Conservation (phyloP, 2,113 vertebrate species). For the Hipposideros armiger region DNA sequence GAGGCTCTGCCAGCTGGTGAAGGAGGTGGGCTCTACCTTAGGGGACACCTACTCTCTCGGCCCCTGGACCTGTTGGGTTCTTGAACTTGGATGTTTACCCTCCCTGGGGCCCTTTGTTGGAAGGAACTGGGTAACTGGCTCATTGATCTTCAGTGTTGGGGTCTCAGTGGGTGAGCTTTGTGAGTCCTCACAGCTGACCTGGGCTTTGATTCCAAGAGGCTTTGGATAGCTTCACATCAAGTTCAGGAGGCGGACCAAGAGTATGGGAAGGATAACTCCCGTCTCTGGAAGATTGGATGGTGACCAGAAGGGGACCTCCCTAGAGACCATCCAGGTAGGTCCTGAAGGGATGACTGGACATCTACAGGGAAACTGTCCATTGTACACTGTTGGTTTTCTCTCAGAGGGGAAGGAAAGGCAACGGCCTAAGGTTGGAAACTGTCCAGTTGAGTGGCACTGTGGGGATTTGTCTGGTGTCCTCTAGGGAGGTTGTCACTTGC, state of each 20-base stretch:
- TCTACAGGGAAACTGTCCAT: not conserved
- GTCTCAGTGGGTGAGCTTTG: not conserved
- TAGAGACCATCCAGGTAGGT: not conserved
- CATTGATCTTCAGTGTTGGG: not conserved
- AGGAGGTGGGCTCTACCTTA: not conserved
- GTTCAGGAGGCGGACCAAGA: constrained; percentile 5
- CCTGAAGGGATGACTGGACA: not conserved
- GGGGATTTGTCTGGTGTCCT: not conserved
- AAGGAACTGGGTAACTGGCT: not conserved
- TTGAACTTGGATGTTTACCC: not conserved
- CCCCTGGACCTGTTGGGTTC: not conserved
- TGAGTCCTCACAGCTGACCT: not conserved
- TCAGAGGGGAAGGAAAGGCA: not conserved
- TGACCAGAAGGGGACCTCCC: not conserved
- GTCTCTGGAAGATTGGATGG: not conserved
- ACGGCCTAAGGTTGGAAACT: not conserved
- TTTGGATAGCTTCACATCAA: not conserved
- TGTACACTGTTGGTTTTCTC: not conserved
- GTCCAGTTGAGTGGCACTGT: not conserved
- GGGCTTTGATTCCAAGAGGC: not conserved
- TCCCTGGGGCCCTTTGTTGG: not conserved
- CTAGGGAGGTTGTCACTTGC: not conserved
- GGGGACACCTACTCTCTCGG: not conserved
- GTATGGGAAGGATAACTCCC: not conserved
- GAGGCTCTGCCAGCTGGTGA: not conserved